Conservation (phyloP, 2,888 invertebrate genomes). For the Clepsis dumicolana region DNA sequence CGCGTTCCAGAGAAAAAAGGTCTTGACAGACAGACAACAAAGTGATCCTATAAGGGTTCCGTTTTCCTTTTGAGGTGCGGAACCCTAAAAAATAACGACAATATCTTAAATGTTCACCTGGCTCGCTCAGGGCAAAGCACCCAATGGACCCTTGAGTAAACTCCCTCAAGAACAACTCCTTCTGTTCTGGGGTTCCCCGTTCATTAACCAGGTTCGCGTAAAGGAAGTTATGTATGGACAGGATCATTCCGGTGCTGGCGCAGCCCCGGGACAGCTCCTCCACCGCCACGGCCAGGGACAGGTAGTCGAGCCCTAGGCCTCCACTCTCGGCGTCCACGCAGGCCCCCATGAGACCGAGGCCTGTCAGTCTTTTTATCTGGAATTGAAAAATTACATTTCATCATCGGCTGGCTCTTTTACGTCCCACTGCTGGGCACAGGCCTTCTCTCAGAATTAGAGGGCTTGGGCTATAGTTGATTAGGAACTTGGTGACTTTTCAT, state of each 20-base stretch:
- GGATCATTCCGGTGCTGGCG: slow-evolving; percentile 91
- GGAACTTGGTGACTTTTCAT: too few species aligned
- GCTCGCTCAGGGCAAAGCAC: slow-evolving; percentile 93
- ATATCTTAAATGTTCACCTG: slow-evolving; percentile 80
- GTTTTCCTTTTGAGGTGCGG: too few species aligned
- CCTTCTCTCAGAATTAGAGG: too few species aligned
- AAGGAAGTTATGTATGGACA: slow-evolving; percentile 92
- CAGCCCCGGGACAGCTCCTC: slow-evolving; percentile 93
- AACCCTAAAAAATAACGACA: too few species aligned
- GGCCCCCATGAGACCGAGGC: slow-evolving; percentile 90
- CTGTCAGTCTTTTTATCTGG: slow-evolving; percentile 89
- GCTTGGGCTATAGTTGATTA: too few species aligned
- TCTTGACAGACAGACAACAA: too few species aligned
- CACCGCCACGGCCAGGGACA: slow-evolving; percentile 90
- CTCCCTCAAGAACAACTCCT: slow-evolving; percentile 87
- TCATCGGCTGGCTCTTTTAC: too few species aligned
- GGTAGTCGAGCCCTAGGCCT: slow-evolving; percentile 89
- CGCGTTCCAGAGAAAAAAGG: too few species aligned
- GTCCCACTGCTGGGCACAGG: too few species aligned
- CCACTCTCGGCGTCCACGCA: slow-evolving; percentile 88
- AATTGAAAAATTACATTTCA: slow-evolving; percentile 25
- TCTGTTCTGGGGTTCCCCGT: slow-evolving; percentile 89
- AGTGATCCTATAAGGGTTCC: too few species aligned
- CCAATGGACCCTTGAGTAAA: slow-evolving; percentile 89
- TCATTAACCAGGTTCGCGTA: slow-evolving; percentile 90